A percentile compares a stretch with the other conserved stretches of the same genome.
Evolutionary conservation across 2,797 vertebrate species (phyloP).

Genomic region (Manis crassicaudata): DNA sequence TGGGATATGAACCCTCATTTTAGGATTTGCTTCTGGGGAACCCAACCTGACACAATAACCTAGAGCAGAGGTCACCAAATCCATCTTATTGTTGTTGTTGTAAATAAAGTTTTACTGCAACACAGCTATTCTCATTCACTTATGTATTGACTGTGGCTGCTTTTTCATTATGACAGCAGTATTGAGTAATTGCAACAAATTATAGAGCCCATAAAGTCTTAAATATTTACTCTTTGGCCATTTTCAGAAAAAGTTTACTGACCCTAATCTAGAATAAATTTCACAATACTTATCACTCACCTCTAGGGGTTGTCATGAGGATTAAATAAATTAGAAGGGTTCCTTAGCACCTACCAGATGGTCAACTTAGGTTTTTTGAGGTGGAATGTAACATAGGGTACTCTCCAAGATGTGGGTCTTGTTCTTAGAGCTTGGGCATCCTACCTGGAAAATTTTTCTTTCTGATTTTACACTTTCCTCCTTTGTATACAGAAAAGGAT

Average conservation of each 20-base stretch:
- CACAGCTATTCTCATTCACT: background rate
- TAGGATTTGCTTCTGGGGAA: conserved; percentile 24
- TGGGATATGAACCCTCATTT: background rate
- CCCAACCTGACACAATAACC: background rate
- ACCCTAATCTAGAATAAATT: background rate
- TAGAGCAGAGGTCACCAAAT: background rate
- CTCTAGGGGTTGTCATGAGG: background rate
- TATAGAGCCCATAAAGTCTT: background rate
- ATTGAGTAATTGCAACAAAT: background rate
- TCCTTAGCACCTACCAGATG: background rate
- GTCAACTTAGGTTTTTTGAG: background rate
- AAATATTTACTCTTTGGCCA: background rate
- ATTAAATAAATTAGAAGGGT: conserved; percentile 40
- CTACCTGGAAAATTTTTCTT: conserved; percentile 14
- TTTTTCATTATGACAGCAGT: background rate
- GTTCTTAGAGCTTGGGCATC: background rate
- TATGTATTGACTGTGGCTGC: background rate
- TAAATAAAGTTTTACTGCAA: conserved; percentile 22
- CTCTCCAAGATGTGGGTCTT: background rate
- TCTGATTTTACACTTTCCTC: conserved; percentile 41
- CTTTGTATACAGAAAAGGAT: conserved; percentile 40
- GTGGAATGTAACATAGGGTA: background rate
- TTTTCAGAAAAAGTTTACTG: conserved; percentile 35
- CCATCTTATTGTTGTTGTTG: background rate
- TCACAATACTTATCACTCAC: conserved; percentile 16